Percentiles rank a stretch among this genome's conserved stretches.
phyloP scores from a whole-genome alignment of 2,113 vertebrate genomes.

The Arothron firmamentum region DNA sequence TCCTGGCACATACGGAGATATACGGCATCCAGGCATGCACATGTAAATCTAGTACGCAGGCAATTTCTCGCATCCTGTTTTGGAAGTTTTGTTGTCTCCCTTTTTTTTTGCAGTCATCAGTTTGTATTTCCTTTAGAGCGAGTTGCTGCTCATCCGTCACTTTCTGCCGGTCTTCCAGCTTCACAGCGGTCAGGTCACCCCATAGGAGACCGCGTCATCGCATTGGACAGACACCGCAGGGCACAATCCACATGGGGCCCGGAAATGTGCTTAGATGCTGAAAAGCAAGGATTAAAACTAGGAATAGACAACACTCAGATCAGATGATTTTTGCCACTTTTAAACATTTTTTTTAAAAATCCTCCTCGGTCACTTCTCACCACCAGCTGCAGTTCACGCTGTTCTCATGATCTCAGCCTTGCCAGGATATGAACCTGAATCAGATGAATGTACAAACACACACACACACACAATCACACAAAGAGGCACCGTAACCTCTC shows the following conservation, averaged over 20 bases:
- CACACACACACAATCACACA: constrained; percentile 25
- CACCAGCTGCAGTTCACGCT: constrained; percentile 1
- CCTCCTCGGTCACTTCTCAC: neutral
- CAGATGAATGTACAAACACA: constrained; percentile 26
- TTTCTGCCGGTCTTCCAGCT: constrained; percentile 12
- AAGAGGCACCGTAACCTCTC: constrained; percentile 31
- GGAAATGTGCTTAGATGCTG: neutral
- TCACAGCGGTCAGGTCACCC: constrained; percentile 35
- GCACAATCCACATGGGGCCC: too few relatives aligned
- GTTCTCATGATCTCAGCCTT: constrained; percentile 60
- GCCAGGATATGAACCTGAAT: constrained; percentile 51
- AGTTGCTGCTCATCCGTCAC: constrained; percentile 17
- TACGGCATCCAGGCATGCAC: constrained; percentile 16
- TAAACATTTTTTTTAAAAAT: too few relatives aligned
- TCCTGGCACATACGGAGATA: constrained; percentile 42
- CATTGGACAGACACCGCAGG: constrained; percentile 28
- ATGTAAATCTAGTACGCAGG: too few relatives aligned
- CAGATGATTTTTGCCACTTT: neutral
- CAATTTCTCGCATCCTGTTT: too few relatives aligned
- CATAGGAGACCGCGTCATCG: constrained; percentile 36
- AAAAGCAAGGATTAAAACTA: too few relatives aligned
- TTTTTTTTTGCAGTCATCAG: neutral
- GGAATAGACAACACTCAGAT: constrained; percentile 3
- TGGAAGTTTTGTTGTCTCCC: neutral
- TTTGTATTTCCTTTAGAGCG: neutral